Base-by-base conservation (phyloP, 2,888 invertebrate species). In the Rhingia campestris region DNA sequence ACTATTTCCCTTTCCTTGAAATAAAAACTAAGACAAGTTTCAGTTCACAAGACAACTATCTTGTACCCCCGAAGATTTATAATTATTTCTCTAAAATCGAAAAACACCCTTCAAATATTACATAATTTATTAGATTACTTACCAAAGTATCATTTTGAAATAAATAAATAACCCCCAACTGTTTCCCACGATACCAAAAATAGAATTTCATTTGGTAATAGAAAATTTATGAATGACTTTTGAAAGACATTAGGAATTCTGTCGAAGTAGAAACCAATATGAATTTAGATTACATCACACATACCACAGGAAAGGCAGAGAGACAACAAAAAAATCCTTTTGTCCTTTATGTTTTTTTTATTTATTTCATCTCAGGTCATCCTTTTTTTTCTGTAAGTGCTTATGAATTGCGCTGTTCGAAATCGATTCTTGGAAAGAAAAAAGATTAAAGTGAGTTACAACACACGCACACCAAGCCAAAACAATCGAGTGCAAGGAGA, bases 211-310 rank as follows among this genome's bases (percentile, higher is more conserved):
- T 43, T 51, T 66, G 64, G 63, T 30, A 39, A 43, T 35, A 66
- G 73, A 51, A 63, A 82, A 73, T 77, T 77, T 77, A 79, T 82
- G 79, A 82, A 82, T 77, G 82, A 73, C 82, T 69, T 64, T 81
- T 37, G 30, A 69, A 74, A 74, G 56, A 35, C 56, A 63, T 74
- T 63, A 67, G 49, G 33, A 10, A n/a, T 54, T 72, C 33, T 30
- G 10, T 37, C 22, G 51, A 35, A 6, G 51, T 9, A 49, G 10
- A 35, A 53, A 41, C 59, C 53, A 59, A 54, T 59, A 51, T 53
- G 10, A 37, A 64, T 41, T 66, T 58, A 45, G 12, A 58, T 51
- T 59, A 39, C 56, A 49, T 59, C 12, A 7, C 43, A 66, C 37
- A n/a, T 66, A 22, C 9, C 22, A 32, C 7, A 5, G 30, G 5